Base-by-base conservation (phyloP, 2,888 invertebrate species). In the Amphimallon solstitiale region DNA sequence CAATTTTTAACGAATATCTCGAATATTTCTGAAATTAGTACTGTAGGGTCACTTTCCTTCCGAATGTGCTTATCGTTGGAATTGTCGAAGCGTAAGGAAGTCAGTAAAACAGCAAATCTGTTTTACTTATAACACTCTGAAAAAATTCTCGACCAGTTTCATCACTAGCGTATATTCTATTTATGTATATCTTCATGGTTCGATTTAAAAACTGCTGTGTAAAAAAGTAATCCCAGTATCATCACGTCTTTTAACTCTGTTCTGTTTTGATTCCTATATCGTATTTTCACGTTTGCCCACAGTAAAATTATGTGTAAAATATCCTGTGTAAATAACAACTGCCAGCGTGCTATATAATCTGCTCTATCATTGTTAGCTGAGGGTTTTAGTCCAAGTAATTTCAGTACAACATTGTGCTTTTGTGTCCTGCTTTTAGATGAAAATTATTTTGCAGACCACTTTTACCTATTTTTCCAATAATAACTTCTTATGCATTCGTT, bases 141-240 rank as follows among this genome's bases (percentile, higher is more conserved):
- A 56, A 56, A 10, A 56, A 40, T 10, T 37, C 38, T 5, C 38
- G 35, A 14, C 56, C 56, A 14, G 56, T 17, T 4, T 38, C 35
- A 15, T 38, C 56, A 19, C 37, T 56, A 14, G 19, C 38, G 37
- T 38, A 56, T 12, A 56, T 14, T 10, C 15, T 9, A 9, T 38
- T 38, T 2, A 56, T 56, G n/a, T n/a, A n/a, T n/a, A 38, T 56
- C 17, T 56, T 56, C 56, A n/a, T 56, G 56, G n/a, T 56, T 56
- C 3, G 56, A 56, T 38, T 56, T 56, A 12, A 56, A 56, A 5
- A 38, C 12, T 38, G 38, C 38, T 38, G 38, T 38, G 12, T 2
- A 7, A 7, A 38, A 38, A 10, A 38, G 10, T 12, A 38, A 12
- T 9, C 38, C 38, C 2, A 38, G 10, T 4, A 38, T 10, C 10